These are phyloP conservation scores for Druon quercuslanigerum DNA, from an alignment of 1,140 invertebrate genomes.

Conservation along the genomic window DNA sequence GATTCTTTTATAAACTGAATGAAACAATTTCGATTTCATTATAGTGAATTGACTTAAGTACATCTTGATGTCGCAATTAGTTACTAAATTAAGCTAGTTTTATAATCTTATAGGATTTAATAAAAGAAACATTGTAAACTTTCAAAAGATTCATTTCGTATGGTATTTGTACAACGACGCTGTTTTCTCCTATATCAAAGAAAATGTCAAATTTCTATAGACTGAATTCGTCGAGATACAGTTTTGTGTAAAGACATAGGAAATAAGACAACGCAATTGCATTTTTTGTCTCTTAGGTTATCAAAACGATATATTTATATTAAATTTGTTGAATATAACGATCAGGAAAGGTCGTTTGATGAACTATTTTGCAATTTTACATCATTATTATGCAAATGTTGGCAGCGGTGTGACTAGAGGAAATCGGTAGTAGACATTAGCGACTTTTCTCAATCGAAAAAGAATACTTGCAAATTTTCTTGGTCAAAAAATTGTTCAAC, in stretches of 20 bases:
- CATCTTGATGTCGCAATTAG: background rate
- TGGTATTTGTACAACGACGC: slow-evolving; percentile 55
- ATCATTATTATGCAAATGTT: slow-evolving; percentile 25
- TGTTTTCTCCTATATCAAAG: slow-evolving; percentile 40
- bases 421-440: background rate
- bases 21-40: too few relatives aligned
- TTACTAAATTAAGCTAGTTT: background rate
- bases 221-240: slow-evolving; percentile 29
- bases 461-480: background rate
- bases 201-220: slow-evolving; percentile 40
- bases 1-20: too few relatives aligned
- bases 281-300: slow-evolving; percentile 31
- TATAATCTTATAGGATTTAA: background rate
- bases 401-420: slow-evolving; percentile 1
- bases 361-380: slow-evolving; percentile 40
- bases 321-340: slow-evolving; percentile 40
- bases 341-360: slow-evolving; percentile 39
- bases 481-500: too few relatives aligned
- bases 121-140: slow-evolving; percentile 38
- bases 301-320: slow-evolving; percentile 32
- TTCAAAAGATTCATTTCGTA: slow-evolving; percentile 54
- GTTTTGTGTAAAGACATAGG: slow-evolving; percentile 33
- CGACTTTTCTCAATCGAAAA: background rate
- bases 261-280: slow-evolving; percentile 19
- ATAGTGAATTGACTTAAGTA: background rate